Conservation (phyloP, 92 coral and sea anemone genomes). For the Montipora capitata region DNA sequence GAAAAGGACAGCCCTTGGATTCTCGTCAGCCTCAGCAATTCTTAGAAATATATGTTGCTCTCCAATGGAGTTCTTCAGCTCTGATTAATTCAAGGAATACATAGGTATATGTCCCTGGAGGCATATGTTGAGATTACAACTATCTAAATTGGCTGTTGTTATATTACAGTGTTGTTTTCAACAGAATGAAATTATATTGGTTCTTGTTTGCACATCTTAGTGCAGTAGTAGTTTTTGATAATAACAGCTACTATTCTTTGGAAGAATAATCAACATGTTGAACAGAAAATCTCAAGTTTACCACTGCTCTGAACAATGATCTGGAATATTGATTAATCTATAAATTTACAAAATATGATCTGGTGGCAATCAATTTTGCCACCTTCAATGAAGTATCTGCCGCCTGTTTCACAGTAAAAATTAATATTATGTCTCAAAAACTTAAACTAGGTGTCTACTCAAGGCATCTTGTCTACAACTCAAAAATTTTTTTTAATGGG, state of each 20-base stretch:
- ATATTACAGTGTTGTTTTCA: conserved; percentile 7
- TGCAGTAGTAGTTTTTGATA: not conserved
- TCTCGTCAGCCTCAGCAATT: not conserved
- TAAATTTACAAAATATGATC: no score
- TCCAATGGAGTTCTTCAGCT: not conserved
- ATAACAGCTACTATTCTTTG: not conserved
- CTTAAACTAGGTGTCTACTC: no score
- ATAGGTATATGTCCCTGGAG: not conserved
- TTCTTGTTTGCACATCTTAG: not conserved
- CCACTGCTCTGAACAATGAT: not conserved
- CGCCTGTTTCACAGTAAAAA: no score
- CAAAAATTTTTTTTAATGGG: no score
- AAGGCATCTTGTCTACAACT: no score
- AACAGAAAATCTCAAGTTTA: not conserved
- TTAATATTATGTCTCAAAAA: no score
- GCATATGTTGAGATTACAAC: not conserved
- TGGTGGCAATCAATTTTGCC: no score
- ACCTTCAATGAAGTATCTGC: no score
- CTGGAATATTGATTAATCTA: not conserved
- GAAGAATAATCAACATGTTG: not conserved
- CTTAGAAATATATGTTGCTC: conserved; percentile 10
- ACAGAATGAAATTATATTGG: not conserved
- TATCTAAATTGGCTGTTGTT: not conserved
- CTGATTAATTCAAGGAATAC: not conserved
- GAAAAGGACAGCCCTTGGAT: conserved; percentile 9